phyloP scores from a whole-genome alignment of 2,113 vertebrate species.

The Sturnira hondurensis region DNA sequence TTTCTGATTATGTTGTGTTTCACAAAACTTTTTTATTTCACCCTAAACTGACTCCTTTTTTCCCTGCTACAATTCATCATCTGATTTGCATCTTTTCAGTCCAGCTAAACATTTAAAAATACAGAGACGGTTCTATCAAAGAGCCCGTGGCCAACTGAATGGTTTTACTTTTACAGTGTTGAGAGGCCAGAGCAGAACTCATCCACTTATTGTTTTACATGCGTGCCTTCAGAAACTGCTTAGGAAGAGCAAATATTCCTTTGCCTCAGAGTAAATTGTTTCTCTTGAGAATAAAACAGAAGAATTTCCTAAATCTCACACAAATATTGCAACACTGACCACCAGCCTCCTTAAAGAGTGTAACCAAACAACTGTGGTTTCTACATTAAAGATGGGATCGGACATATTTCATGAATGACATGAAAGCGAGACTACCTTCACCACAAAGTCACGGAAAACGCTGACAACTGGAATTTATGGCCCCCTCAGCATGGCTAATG shows the following conservation, averaged over 20 bases:
- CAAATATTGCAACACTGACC: slow-evolving; percentile 70
- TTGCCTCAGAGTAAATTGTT: slow-evolving; percentile 72
- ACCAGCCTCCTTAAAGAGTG: slow-evolving; percentile 59
- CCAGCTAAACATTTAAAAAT: background rate
- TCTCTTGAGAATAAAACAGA: slow-evolving; percentile 66
- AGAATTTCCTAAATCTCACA: slow-evolving; percentile 70
- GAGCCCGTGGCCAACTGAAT: background rate
- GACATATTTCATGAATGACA: slow-evolving; percentile 72
- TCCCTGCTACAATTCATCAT: background rate
- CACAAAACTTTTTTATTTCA: background rate
- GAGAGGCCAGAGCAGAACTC: background rate
- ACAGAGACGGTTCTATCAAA: slow-evolving; percentile 15
- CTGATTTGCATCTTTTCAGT: slow-evolving; percentile 38
- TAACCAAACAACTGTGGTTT: slow-evolving; percentile 70
- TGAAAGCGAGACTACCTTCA: slow-evolving; percentile 73
- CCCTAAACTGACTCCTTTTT: background rate
- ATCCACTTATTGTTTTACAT: background rate
- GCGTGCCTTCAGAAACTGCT: slow-evolving; percentile 63
- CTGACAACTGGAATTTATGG: slow-evolving; percentile 73
- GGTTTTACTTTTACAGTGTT: background rate
- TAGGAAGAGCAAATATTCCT: slow-evolving; percentile 63
- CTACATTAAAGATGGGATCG: slow-evolving; percentile 71
- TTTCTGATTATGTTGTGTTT: slow-evolving; percentile 24
- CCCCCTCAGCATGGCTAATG: slow-evolving; percentile 56
- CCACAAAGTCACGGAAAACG: slow-evolving; percentile 72